These are phyloP conservation scores for Ctenopoma kingsleyae DNA, from an alignment of 2,797 vertebrate species.

Conservation along the genomic window DNA sequence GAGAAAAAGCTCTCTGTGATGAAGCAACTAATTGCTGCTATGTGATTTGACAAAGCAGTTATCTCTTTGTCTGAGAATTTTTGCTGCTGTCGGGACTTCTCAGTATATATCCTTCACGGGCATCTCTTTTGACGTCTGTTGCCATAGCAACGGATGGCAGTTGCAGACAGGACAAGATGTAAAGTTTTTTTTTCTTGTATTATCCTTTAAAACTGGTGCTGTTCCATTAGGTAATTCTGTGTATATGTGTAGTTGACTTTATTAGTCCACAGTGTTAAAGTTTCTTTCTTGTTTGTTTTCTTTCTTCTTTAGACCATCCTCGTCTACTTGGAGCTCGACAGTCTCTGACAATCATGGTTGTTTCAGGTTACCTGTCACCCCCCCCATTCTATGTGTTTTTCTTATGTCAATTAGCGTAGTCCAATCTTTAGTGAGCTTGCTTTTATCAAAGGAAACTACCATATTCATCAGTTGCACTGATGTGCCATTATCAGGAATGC, in stretches of 20 bases:
- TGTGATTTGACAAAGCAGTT: conserved; percentile 62
- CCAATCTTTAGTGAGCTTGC: conserved; percentile 51
- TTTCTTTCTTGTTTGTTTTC: conserved; percentile 19
- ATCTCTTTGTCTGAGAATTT: conserved; percentile 76
- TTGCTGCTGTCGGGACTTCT: conserved; percentile 76
- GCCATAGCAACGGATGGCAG: conserved; percentile 81
- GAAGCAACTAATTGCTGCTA: conserved; percentile 52
- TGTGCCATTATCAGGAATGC: conserved; percentile 37
- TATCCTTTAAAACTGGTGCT: conserved; percentile 73
- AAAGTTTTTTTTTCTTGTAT: conserved; percentile 63
- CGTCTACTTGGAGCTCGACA: conserved; percentile 47
- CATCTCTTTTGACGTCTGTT: conserved; percentile 83
- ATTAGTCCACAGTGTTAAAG: conserved; percentile 10
- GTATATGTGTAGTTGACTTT: conserved; percentile 32
- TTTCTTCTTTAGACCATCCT: conserved; percentile 48
- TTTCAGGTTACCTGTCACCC: conserved; percentile 77
- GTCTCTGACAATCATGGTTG: conserved; percentile 69
- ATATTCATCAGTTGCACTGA: conserved; percentile 55
- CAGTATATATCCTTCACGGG: conserved; percentile 67
- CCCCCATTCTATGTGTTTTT: conserved; percentile 25
- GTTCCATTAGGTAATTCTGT: conserved; percentile 54
- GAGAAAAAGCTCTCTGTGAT: conserved; percentile 46
- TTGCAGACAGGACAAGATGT: conserved; percentile 71
- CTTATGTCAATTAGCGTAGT: conserved; percentile 20
- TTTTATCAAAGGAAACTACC: conserved; percentile 43